Base-by-base conservation (phyloP, 2,888 invertebrate species). In the Diabrotica balteata region DNA sequence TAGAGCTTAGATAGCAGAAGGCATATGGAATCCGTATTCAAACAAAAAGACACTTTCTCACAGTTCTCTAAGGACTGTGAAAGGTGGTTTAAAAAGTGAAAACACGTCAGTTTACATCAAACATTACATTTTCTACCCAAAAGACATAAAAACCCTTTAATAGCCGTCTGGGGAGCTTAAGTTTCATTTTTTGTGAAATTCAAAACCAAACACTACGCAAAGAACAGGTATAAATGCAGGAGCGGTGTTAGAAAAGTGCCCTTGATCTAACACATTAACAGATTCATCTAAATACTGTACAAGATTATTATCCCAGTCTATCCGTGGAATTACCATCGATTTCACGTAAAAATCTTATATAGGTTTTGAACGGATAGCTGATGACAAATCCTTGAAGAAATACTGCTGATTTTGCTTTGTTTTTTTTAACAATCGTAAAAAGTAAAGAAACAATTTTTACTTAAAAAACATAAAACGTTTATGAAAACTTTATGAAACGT, bases 121-220 rank as follows among this genome's bases (percentile, higher is more conserved):
- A 68, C 61, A 68, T 61, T 60, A 65, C 64, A 61, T 65, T 68
- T 63, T 68, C 47, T 59, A 62, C 62, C 45, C 44, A 61, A 68
- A 68, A 64, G 49, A 61, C 61, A 63, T 55, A 59, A 58, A 67
- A 68, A 61, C 68, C 68, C 65, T 68, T 68, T 62, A 58, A 68
- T 58, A 49, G 53, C 51, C 51, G 62, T 65, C 68, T 68, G 58
- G 68, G 51, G 55, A 57, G 68, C 62, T 68, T 61, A 58, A 68
- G 64, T 68, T 65, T 59, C 68, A 50, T 62, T 68, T 68, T 63
- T 68, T 68, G 43, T 65, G 65, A 62, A 68, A 68, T 65, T 46
- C 62, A 57, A 68, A 59, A 68, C 68, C 65, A 64, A 63, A 68
- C 64, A 68, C 59, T 53, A 51, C 64, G 61, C 50, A 61, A 53